phyloP scores from a whole-genome alignment of 2,113 vertebrate species.

The Anser cygnoides region DNA sequence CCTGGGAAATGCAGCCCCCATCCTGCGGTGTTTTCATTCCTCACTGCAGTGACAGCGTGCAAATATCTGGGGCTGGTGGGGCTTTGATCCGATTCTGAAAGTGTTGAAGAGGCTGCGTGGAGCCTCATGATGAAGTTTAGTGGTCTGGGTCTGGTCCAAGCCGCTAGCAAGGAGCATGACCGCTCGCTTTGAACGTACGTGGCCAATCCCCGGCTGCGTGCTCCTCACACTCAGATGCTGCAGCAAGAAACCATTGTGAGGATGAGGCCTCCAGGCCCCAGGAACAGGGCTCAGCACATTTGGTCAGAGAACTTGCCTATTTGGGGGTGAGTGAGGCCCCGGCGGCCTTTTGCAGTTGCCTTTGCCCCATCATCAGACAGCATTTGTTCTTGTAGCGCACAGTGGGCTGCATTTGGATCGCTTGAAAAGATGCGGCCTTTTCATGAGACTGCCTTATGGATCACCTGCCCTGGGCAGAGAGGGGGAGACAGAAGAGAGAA shows the following conservation, averaged over 20 bases:
- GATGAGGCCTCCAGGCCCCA: not conserved
- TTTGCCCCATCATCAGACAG: not conserved
- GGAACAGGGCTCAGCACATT: not conserved
- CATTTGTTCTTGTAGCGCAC: not conserved
- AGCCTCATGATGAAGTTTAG: not conserved
- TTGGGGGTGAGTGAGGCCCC: not conserved
- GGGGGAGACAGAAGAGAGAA: not conserved
- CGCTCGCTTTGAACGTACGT: too few species aligned
- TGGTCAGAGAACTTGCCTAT: not conserved
- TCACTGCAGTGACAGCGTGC: not conserved
- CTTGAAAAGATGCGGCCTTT: not conserved
- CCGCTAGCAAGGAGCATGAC: not conserved
- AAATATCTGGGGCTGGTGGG: constrained; percentile 20
- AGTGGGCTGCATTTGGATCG: not conserved
- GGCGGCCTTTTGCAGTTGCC: not conserved
- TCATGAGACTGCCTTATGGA: not conserved
- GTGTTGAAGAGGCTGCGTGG: not conserved
- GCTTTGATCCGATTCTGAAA: constrained; percentile 17
- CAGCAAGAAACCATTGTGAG: not conserved
- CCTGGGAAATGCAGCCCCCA: not conserved
- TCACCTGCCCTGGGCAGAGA: not conserved
- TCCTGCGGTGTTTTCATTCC: constrained; percentile 45
- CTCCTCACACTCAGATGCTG: not conserved
- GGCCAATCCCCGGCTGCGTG: not conserved
- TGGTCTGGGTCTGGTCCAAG: not conserved